phyloP scores from a whole-genome alignment of 2,888 invertebrate genomes.

The Unio pictorum region DNA sequence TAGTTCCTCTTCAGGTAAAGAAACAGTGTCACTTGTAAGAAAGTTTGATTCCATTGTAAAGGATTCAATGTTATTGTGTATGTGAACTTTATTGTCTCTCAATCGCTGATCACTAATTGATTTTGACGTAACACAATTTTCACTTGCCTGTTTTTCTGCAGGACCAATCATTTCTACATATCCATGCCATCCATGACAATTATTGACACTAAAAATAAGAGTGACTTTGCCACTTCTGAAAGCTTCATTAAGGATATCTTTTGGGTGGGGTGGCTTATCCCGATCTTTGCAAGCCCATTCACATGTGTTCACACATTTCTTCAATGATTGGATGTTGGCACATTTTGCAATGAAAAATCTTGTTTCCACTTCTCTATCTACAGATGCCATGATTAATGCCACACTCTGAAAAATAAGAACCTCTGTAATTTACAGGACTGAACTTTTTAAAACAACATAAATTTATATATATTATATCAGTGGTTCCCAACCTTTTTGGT shows the following conservation, averaged over 20 bases:
- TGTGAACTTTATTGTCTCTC: too few species aligned
- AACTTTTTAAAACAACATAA: too few species aligned
- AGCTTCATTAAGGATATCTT: constrained; percentile 41
- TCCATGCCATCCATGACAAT: constrained; percentile 67
- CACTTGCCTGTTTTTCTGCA: not conserved
- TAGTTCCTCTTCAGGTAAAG: not conserved
- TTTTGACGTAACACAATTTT: not conserved
- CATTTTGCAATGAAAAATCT: constrained; percentile 49
- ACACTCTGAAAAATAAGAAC: too few species aligned
- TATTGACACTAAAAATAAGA: constrained; percentile 62
- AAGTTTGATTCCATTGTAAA: too few species aligned
- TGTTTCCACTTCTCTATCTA: too few species aligned
- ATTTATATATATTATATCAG: too few species aligned
- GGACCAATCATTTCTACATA: constrained; percentile 50
- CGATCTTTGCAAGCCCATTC: constrained; percentile 59
- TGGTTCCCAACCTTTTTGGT: too few species aligned
- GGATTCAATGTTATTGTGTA: too few species aligned
- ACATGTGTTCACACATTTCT: constrained; percentile 34
- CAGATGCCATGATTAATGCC: too few species aligned
- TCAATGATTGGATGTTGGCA: constrained; percentile 43
- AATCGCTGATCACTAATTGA: too few species aligned
- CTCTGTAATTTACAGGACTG: too few species aligned
- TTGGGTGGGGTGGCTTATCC: constrained; percentile 44
- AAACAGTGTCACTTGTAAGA: not conserved
- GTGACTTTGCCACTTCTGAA: constrained; percentile 40